Evolutionary conservation across 2,888 invertebrate species (phyloP).

Genomic region (Drosophila nr. medialis): DNA sequence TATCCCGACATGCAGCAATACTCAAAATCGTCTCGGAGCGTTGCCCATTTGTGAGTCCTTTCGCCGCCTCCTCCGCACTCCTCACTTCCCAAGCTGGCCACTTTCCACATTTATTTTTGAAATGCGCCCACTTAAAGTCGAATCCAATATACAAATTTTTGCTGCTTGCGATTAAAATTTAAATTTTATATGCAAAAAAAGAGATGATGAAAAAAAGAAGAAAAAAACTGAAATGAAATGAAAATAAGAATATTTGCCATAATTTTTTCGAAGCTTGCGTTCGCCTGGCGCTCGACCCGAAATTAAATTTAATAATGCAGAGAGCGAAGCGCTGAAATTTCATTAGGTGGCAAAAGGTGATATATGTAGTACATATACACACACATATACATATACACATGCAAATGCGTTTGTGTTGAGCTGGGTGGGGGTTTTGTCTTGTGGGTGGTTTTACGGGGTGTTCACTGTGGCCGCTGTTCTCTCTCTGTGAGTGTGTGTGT

Average conservation of each 20-base stretch:
- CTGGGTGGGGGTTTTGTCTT: background rate
- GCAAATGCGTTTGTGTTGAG: slow-evolving; percentile 26
- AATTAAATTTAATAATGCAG: slow-evolving; percentile 78
- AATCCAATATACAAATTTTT: slow-evolving; percentile 45
- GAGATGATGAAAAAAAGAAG: slow-evolving; percentile 1
- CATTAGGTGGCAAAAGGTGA: slow-evolving; percentile 65
- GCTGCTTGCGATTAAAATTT: slow-evolving; percentile 68
- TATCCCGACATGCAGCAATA: slow-evolving; percentile 6
- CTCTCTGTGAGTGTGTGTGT: slow-evolving; percentile 13
- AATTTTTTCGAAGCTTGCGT: slow-evolving; percentile 55
- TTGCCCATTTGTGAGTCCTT: background rate
- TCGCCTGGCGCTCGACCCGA: slow-evolving; percentile 40
- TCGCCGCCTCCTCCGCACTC: background rate
- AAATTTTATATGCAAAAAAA: slow-evolving; percentile 59
- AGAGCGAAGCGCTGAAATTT: slow-evolving; percentile 53
- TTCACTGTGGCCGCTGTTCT: background rate
- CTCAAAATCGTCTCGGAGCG: slow-evolving; percentile 1
- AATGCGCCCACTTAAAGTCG: slow-evolving; percentile 32
- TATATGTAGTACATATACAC: slow-evolving; percentile 14
- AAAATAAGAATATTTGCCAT: slow-evolving; percentile 63
- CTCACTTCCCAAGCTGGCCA: background rate
- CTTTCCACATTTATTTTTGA: slow-evolving; percentile 2
- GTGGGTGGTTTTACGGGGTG: background rate
- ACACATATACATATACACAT: slow-evolving; percentile 31
- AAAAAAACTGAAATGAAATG: slow-evolving; percentile 30